Evolutionary conservation across 92 coral and sea anemone genomes (phyloP), one percentile per base, ranked within the genome.

Genomic region (Isaurus tuberculatus): DNA sequence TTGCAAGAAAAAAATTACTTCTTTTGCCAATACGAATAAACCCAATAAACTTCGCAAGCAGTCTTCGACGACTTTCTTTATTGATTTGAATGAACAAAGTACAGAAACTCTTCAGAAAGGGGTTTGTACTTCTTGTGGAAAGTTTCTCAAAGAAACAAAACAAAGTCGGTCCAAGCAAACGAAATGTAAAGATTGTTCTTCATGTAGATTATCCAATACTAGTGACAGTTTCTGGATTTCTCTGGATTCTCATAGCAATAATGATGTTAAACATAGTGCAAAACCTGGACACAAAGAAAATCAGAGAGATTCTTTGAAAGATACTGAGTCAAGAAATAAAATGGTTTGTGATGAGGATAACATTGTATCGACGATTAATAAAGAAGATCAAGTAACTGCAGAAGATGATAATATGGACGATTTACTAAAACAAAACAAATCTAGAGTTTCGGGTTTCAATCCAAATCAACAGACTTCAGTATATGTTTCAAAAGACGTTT

Each of bases 221-320:
- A 32, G 70, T 55, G 34, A 77, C 17, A 77, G 70, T 20, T 77
- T 77, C 30, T 77, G 82, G 82, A 48, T 77, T 77, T 77, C 82
- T 3, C 70, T 77, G 34, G 82, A 77, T 20, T 77, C 82, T 0
- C 19, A 26, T 32, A 32, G 32, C 22, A 75, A 26, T n/a, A 60
- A 33, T 31, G 37, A 29, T 27, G 27, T 46, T n/a, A n/a, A n/a
- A 51, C 27, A 26, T 17, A 2, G 17, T 40, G 32, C 66, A 74
- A 74, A 74, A 22, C 5, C 7, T 23, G 33, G 22, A 49, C 26
- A 30, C 22, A 65, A 77, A 61, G 42, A 57, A 40, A 26, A 7
- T 77, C 51, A 32, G 58, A 42, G 43, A 27, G n/a, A 36, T 14
- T 29, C 65, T 48, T 74, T 58, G 17, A 32, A 33, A 20, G n/a